Evolutionary conservation across 2,888 invertebrate species (phyloP).

Genomic region (Monoplex corrugatus): DNA sequence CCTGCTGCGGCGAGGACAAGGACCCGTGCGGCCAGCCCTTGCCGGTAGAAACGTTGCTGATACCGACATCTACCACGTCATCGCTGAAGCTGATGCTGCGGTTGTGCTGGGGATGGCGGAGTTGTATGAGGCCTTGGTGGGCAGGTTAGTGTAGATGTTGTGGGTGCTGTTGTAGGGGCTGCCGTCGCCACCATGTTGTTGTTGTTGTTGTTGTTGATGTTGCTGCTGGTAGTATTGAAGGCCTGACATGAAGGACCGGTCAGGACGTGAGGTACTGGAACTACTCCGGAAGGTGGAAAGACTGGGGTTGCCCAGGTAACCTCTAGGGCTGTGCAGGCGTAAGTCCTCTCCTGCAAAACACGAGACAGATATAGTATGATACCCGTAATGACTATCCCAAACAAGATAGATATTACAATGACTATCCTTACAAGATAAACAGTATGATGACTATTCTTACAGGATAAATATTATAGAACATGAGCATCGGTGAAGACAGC

Average conservation of each 20-base stretch:
- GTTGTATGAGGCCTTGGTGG: neutral
- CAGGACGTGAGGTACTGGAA: neutral
- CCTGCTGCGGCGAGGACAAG: slow-evolving; percentile 10
- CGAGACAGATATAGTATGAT: neutral
- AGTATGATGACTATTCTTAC: too few relatives aligned
- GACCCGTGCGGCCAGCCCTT: neutral
- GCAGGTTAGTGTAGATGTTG: slow-evolving; percentile 39
- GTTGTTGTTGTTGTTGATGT: neutral
- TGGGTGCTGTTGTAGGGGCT: slow-evolving; percentile 22
- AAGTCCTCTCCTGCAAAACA: slow-evolving; percentile 34
- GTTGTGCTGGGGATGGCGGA: slow-evolving; percentile 46
- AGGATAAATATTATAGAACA: too few relatives aligned
- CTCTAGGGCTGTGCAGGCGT: slow-evolving; percentile 27
- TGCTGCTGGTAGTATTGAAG: neutral
- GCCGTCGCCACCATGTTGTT: neutral
- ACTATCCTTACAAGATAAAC: too few relatives aligned
- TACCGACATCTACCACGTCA: slow-evolving; percentile 69
- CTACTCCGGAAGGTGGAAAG: slow-evolving; percentile 48
- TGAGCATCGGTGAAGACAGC: too few relatives aligned
- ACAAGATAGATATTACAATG: too few relatives aligned
- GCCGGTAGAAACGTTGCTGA: slow-evolving; percentile 67
- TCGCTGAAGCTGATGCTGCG: slow-evolving; percentile 77
- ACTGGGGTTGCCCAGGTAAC: slow-evolving; percentile 44
- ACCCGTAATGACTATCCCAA: too few relatives aligned
- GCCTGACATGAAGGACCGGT: neutral